Conservation (phyloP, 1,140 invertebrate species). For the Galleria mellonella region DNA sequence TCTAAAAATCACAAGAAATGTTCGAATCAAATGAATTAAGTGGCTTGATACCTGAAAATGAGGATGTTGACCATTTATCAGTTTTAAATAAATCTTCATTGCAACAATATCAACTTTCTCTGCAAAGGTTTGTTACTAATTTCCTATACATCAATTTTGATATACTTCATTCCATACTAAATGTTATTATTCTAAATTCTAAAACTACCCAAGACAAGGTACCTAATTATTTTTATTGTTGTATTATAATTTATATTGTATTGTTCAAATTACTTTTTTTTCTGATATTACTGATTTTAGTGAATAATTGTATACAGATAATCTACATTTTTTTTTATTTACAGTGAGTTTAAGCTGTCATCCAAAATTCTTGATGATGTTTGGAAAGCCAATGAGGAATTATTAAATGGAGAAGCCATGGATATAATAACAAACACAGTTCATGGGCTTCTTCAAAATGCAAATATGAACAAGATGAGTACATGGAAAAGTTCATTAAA, state of each 20-base stretch:
- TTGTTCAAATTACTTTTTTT: no score
- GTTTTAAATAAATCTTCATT: slow-evolving; percentile 16
- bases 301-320: no score
- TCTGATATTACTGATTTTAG: no score
- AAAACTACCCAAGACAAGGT: no score
- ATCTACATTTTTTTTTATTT: no score
- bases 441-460: slow-evolving; percentile 7
- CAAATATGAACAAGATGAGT: slow-evolving; percentile 18
- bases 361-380: slow-evolving; percentile 32
- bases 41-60: slow-evolving; percentile 13
- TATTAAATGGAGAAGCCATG: slow-evolving; percentile 15
- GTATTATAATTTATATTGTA: slow-evolving; percentile 3
- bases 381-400: slow-evolving; percentile 25
- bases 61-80: slow-evolving; percentile 12
- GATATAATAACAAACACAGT: background rate
- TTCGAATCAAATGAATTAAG: background rate
- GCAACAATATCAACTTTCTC: slow-evolving; percentile 33
- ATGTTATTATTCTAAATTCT: no score
- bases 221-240: background rate
- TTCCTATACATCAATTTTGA: no score
- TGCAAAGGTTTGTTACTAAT: slow-evolving; percentile 31
- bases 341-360: slow-evolving; percentile 36
- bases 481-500: slow-evolving; percentile 36
- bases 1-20: no score
- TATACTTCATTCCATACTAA: no score